Evolutionary conservation across 1,140 invertebrate species (phyloP).

Genomic region (Drosophila guanche): DNA sequence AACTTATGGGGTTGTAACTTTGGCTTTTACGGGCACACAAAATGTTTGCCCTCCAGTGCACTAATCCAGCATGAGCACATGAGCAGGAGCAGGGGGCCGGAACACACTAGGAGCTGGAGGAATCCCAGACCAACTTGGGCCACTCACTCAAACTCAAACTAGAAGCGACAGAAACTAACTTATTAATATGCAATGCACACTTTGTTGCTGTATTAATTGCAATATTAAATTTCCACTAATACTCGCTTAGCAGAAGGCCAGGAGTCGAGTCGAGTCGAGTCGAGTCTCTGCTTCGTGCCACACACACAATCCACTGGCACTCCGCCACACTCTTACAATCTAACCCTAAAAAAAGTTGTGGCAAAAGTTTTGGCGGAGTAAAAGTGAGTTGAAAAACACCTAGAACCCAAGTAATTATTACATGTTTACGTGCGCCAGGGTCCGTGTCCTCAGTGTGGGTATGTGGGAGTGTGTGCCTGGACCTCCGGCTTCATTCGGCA

Average conservation of each 20-base stretch:
- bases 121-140: slow-evolving; percentile 13
- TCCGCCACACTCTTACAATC: too few species aligned
- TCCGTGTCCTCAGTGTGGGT: slow-evolving; percentile 17
- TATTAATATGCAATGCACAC: slow-evolving; percentile 82
- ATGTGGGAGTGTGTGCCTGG: slow-evolving; percentile 16
- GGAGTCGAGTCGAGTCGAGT: slow-evolving; percentile 9
- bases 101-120: not conserved
- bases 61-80: slow-evolving; percentile 58
- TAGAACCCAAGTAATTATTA: slow-evolving; percentile 62
- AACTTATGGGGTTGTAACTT: slow-evolving; percentile 68
- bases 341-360: slow-evolving; percentile 29
- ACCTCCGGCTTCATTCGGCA: slow-evolving; percentile 63
- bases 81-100: not conserved
- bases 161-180: slow-evolving; percentile 65
- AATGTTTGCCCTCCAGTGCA: slow-evolving; percentile 69
- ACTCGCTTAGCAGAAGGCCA: slow-evolving; percentile 65
- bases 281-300: slow-evolving; percentile 2
- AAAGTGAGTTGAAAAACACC: slow-evolving; percentile 53
- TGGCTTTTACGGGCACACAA: slow-evolving; percentile 72
- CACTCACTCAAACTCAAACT: slow-evolving; percentile 51
- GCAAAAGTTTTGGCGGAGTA: slow-evolving; percentile 44
- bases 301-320: too few species aligned
- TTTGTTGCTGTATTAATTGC: slow-evolving; percentile 81
- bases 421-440: slow-evolving; percentile 59
- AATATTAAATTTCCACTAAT: slow-evolving; percentile 83